Conservation (phyloP, 2,113 vertebrate species). For the Charina bottae region DNA sequence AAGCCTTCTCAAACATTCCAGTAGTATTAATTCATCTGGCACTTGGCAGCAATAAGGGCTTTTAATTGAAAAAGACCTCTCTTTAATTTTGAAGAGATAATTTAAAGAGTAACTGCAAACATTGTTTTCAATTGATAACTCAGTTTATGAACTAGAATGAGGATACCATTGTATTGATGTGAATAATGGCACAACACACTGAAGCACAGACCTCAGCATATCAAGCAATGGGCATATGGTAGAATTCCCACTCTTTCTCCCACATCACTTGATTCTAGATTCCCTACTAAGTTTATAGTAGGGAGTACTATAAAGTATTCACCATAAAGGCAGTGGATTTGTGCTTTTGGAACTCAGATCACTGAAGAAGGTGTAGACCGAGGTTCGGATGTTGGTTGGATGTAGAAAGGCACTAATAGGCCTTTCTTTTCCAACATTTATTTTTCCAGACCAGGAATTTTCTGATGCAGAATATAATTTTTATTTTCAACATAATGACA, state of each 20-base stretch:
- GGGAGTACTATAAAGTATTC: background rate
- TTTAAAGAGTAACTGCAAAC: slow-evolving; percentile 7
- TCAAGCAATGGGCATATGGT: background rate
- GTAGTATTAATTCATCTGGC: slow-evolving; percentile 7
- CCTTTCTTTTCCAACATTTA: background rate
- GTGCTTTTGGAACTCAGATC: background rate
- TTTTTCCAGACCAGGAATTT: background rate
- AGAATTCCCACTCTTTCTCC: background rate
- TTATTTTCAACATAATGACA: background rate
- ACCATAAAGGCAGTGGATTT: background rate
- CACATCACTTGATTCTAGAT: background rate
- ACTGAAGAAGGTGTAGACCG: background rate
- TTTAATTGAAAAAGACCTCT: background rate
- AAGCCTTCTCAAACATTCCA: slow-evolving; percentile 10
- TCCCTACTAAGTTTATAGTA: background rate
- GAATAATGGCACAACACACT: slow-evolving; percentile 4
- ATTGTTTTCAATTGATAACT: slow-evolving; percentile 4
- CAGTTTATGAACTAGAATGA: background rate
- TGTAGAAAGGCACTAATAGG: background rate
- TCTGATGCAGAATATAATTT: too few species aligned
- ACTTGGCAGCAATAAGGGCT: background rate
- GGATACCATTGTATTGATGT: slow-evolving; percentile 3
- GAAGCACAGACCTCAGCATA: background rate
- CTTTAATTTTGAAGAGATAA: background rate
- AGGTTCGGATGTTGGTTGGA: background rate